A percentile compares a stretch with the other conserved stretches of the same genome.
These are phyloP conservation scores for Colletes collaris DNA, from an alignment of 2,888 invertebrate genomes.

Conservation along the genomic window DNA sequence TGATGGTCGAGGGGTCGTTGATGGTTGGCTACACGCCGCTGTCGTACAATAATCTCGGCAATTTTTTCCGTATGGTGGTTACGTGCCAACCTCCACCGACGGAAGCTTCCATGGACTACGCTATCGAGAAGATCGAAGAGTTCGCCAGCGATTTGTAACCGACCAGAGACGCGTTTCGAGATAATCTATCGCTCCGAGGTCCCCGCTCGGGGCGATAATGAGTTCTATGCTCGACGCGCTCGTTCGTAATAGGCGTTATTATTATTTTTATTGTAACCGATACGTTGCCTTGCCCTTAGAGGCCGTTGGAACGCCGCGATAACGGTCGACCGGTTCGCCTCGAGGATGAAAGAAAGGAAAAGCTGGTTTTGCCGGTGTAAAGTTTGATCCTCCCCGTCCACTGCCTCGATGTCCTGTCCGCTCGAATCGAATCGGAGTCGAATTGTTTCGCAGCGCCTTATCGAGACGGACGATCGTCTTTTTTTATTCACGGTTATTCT, in stretches of 20 bases:
- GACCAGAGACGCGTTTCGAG: too few species aligned
- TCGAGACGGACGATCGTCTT: constrained; percentile 16
- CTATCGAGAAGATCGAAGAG: constrained; percentile 87
- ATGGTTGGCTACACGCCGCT: constrained; percentile 92
- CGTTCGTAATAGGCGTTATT: constrained; percentile 5
- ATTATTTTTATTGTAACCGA: not conserved
- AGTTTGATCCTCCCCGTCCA: too few species aligned
- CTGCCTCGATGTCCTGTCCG: too few species aligned
- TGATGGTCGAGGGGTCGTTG: constrained; percentile 87
- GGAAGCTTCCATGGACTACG: constrained; percentile 85
- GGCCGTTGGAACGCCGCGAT: too few species aligned
- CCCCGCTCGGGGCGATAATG: not conserved
- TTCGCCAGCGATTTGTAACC: constrained; percentile 83
- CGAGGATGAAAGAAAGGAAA: too few species aligned
- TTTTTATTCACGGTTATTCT: not conserved
- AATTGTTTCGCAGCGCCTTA: not conserved
- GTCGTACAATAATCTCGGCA: constrained; percentile 85
- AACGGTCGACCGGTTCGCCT: too few species aligned
- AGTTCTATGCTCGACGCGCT: not conserved
- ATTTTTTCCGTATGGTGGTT: constrained; percentile 91
- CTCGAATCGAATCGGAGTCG: not conserved
- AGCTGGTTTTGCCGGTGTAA: too few species aligned
- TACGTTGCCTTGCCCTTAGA: too few species aligned
- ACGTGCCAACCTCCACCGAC: constrained; percentile 88
- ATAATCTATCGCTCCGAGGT: not conserved